Evolutionary conservation across 2,113 vertebrate genomes (phyloP).

Genomic region (Anhinga rufa): DNA sequence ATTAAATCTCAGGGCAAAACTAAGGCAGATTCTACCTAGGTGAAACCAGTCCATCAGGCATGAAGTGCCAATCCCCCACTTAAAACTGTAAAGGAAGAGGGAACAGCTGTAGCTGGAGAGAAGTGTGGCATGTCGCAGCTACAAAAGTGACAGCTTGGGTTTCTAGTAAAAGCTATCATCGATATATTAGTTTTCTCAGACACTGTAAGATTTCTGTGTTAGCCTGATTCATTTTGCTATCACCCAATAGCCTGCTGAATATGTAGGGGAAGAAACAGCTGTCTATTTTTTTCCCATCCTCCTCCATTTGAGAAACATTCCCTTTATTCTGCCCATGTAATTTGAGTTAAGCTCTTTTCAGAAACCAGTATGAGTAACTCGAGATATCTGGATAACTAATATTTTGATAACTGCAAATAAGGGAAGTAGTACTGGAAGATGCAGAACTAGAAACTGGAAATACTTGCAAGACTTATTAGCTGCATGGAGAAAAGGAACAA

Average conservation of each 20-base stretch:
- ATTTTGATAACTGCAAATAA: not conserved
- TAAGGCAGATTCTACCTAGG: not conserved
- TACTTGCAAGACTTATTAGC: not conserved
- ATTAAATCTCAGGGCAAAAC: not conserved
- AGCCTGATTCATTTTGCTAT: not conserved
- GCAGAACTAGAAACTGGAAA: constrained; percentile 5
- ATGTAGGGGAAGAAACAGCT: not conserved
- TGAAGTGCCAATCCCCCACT: not conserved
- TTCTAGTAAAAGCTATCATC: not conserved
- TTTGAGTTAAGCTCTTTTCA: not conserved
- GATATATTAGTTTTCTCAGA: not conserved
- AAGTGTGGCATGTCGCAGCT: accelerated
- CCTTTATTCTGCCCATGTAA: not conserved
- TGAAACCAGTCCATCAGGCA: not conserved
- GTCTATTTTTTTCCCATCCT: not conserved
- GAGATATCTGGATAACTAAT: not conserved
- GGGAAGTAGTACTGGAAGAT: not conserved
- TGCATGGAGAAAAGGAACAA: constrained; percentile 6
- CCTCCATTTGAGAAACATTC: not conserved
- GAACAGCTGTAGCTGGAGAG: not conserved
- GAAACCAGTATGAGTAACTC: not conserved
- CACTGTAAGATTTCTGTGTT: not conserved
- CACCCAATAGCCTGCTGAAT: not conserved
- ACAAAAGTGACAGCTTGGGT: not conserved
- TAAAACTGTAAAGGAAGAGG: not conserved